Percentiles rank a stretch among this genome's conserved stretches.
Evolutionary conservation across 2,797 vertebrate species (phyloP).

Genomic region (Sebastes baramenuke): DNA sequence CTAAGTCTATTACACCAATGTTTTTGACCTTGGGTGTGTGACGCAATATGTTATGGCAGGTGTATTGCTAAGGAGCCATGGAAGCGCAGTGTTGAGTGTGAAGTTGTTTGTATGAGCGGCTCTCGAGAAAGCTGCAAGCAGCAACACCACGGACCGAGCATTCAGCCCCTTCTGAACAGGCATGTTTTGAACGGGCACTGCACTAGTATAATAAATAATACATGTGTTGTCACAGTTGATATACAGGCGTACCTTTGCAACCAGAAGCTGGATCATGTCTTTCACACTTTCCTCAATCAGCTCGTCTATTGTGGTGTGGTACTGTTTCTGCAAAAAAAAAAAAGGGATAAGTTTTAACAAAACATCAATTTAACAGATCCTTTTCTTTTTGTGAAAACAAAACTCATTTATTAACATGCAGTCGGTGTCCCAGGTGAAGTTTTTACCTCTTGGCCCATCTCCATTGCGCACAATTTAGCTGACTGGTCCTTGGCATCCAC

Average conservation of each 20-base stretch:
- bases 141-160: too few species aligned
- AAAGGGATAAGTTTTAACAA: not conserved
- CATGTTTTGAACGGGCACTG: too few species aligned
- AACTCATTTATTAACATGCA: not conserved
- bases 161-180: too few species aligned
- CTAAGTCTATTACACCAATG: too few species aligned
- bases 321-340: constrained; percentile 89
- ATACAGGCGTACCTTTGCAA: constrained; percentile 91
- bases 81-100: too few species aligned
- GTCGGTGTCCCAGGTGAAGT: not conserved
- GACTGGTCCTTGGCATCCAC: constrained; percentile 99
- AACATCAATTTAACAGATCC: not conserved
- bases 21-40: too few species aligned
- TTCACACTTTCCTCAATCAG: constrained; percentile 99
- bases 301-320: constrained; percentile 96
- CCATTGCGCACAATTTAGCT: constrained; percentile 99
- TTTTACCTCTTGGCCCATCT: constrained; percentile 98
- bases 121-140: too few species aligned
- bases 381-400: not conserved
- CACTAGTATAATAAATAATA: not conserved
- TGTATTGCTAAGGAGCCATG: too few species aligned
- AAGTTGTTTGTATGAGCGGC: too few species aligned
- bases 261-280: constrained; percentile 98
- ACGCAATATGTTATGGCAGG: too few species aligned
- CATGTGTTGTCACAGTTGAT: constrained; percentile 11